Evolutionary conservation across 2,888 invertebrate species (phyloP), one percentile per base, ranked within the genome.

Genomic region (Galerucella calmariensis): DNA sequence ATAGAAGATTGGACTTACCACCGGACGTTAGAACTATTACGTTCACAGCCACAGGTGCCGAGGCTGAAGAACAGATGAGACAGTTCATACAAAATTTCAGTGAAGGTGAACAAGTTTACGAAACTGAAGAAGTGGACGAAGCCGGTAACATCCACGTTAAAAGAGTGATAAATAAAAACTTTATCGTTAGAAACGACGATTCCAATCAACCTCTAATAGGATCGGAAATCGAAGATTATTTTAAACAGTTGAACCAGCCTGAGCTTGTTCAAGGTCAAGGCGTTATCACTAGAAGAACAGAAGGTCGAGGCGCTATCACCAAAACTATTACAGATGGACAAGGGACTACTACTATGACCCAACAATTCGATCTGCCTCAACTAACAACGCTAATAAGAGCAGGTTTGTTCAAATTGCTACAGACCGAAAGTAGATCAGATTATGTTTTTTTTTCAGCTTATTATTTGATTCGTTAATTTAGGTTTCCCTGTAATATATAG

Each of bases 101-200:
- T 69, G 89, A 89, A 71, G 90, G 90, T 11, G 89, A 90, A 80
- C 88, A 89, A 75, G 86, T 88, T 14, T 85, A 88, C 72, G 90
- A 90, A 83, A 88, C 87, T 20, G 87, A 89, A 81, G 89, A 89
- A 78, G 83, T 88, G 1, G 90, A 90, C 80, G 87, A 86, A 56
- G 86, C 87, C 77, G 90, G 91, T 10, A 90, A 90, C 80, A 88
- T 91, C 16, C 89, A 89, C 78, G 84, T 89, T 2, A 89, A 87
- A 78, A 84, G 88, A 74, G 87, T 89, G 1, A 87, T 90, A 6
- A 89, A 89, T 79, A 88, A 88, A 77, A 83, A 89, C 53, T 86
- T 89, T 70, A 86, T 90, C 44, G 82, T 89, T 11, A 85, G 84
- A 81, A 80, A 81, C 53, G 81, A 82, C 67, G 79, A 77, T 35